phyloP scores from a whole-genome alignment of 2,888 invertebrate species.

The Melieria crassipennis region DNA sequence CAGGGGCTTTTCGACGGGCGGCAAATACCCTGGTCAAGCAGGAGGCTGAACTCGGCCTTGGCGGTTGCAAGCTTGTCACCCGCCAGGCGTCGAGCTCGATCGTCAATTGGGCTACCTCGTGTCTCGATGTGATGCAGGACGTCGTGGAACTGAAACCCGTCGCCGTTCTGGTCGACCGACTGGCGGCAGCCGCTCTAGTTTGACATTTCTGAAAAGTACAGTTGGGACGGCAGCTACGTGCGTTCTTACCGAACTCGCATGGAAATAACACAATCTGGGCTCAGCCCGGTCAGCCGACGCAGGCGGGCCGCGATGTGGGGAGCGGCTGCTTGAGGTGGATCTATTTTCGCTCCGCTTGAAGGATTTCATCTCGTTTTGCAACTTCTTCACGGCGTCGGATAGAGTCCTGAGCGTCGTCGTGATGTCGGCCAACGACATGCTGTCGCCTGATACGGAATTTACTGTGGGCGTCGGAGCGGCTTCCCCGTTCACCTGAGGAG shows the following conservation, averaged over 20 bases:
- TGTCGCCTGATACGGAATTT: no score
- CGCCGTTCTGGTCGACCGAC: background rate
- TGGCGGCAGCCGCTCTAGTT: conserved; percentile 1
- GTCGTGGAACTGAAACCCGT: background rate
- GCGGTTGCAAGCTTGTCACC: conserved; percentile 7
- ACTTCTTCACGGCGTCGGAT: no score
- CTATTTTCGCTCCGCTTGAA: background rate
- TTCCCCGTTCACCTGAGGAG: no score
- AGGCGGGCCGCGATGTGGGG: no score
- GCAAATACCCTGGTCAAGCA: background rate
- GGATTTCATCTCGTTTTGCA: background rate
- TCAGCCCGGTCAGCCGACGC: no score
- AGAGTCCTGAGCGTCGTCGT: no score
- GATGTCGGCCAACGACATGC: no score
- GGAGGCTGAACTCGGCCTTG: background rate
- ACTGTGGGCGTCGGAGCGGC: no score
- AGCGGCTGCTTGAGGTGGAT: no score
- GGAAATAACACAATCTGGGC: background rate
- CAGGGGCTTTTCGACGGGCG: conserved; percentile 4
- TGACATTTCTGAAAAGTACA: background rate
- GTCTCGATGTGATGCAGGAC: conserved; percentile 21
- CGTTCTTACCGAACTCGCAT: no score
- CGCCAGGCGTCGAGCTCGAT: background rate
- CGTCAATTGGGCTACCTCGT: background rate
- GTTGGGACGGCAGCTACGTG: background rate